phyloP scores from a whole-genome alignment of 64 coral and sea anemone genomes.

The Hydrozoanthus tunicans region DNA sequence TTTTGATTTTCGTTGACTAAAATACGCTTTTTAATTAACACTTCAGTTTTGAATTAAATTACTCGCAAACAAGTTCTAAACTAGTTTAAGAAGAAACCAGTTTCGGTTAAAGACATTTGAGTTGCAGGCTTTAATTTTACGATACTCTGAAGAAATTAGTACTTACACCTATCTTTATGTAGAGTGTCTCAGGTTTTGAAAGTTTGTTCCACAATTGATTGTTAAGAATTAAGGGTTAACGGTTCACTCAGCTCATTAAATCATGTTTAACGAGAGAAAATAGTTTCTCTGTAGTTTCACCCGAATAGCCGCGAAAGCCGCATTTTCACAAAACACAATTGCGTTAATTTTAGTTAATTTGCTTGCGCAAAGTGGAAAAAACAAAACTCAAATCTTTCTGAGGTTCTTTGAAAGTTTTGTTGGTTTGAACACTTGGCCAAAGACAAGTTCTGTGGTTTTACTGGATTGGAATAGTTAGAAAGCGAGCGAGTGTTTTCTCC shows the following conservation, averaged over 20 bases:
- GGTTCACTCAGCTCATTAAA: not conserved
- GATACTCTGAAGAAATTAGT: not conserved
- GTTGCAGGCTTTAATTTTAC: not conserved
- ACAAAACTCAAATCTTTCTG: not conserved
- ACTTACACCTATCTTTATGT: not conserved
- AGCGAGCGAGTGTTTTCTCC: not conserved
- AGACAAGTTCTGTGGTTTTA: too few relatives aligned
- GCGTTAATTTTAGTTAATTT: not conserved
- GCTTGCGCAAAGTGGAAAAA: not conserved
- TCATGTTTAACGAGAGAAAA: not conserved
- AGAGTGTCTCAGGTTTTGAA: not conserved
- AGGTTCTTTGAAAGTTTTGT: not conserved
- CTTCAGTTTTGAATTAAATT: not conserved
- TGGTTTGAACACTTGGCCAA: too few relatives aligned
- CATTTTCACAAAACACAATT: not conserved
- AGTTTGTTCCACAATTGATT: conserved; percentile 2
- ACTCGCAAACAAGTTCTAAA: not conserved
- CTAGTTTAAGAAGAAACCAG: not conserved
- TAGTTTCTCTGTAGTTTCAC: not conserved
- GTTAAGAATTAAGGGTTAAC: not conserved
- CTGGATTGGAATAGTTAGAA: not conserved
- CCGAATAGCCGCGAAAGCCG: not conserved
- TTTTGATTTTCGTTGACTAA: not conserved
- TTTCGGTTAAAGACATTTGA: not conserved
- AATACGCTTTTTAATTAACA: not conserved